These are phyloP conservation scores for Panorpa germanica DNA, from an alignment of 2,888 invertebrate species.

Conservation along the genomic window DNA sequence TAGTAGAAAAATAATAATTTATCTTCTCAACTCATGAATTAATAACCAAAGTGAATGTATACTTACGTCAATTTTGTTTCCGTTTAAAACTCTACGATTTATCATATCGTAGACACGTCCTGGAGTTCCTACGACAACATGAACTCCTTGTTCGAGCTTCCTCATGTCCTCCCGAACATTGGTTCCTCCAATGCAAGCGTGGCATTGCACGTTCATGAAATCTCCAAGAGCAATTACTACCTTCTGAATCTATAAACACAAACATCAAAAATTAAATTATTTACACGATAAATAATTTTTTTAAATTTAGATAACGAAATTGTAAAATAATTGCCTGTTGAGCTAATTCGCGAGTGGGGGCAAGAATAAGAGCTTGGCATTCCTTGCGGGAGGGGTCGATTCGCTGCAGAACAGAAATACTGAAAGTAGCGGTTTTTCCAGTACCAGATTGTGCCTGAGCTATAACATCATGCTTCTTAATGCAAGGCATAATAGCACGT, in stretches of 20 bases:
- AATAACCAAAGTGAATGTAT: too few species aligned
- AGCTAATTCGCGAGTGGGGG: constrained; percentile 75
- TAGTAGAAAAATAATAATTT: too few species aligned
- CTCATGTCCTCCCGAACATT: constrained; percentile 95
- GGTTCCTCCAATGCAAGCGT: constrained; percentile 98
- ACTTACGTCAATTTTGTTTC: constrained; percentile 75
- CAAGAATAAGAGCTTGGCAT: constrained; percentile 93
- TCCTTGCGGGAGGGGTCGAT: constrained; percentile 77
- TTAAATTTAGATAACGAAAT: neutral
- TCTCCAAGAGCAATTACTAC: constrained; percentile 97
- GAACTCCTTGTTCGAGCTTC: constrained; percentile 81
- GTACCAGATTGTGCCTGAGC: constrained; percentile 99
- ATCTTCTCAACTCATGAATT: too few species aligned
- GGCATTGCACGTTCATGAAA: constrained; percentile 94
- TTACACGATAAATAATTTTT: constrained; percentile 2
- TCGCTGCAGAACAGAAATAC: constrained; percentile 95
- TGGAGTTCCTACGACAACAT: constrained; percentile 97
- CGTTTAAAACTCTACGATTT: constrained; percentile 71
- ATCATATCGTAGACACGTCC: constrained; percentile 98
- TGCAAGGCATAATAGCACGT: constrained; percentile 95
- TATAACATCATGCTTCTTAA: constrained; percentile 91
- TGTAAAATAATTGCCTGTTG: too few species aligned
- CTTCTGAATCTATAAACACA: constrained; percentile 40
- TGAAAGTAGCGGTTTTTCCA: constrained; percentile 99
- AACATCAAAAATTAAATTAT: neutral